Evolutionary conservation across 2,113 vertebrate species (phyloP).

Genomic region (Orycteropus afer): DNA sequence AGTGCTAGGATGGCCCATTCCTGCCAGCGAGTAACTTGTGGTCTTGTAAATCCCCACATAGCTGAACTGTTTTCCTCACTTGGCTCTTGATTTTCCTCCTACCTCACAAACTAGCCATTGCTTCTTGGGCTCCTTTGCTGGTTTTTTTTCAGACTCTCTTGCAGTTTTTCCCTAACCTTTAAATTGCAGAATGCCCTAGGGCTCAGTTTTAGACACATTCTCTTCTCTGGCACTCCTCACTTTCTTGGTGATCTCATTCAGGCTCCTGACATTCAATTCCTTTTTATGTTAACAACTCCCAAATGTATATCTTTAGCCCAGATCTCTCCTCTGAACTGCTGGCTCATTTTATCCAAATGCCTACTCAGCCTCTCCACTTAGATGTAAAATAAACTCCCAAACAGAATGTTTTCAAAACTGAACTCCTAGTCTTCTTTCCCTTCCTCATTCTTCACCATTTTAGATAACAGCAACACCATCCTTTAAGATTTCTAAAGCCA

Average conservation of each 20-base stretch:
- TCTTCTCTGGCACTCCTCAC: not conserved
- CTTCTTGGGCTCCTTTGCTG: not conserved
- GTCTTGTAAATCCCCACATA: accelerated
- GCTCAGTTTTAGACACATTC: not conserved
- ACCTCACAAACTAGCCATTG: not conserved
- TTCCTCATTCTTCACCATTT: accelerated
- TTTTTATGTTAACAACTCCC: not conserved
- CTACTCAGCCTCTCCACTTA: not conserved
- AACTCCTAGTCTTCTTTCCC: not conserved
- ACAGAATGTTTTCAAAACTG: not conserved
- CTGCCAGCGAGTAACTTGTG: not conserved
- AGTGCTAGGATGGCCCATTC: accelerated
- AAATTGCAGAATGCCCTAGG: not conserved
- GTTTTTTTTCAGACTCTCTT: not conserved
- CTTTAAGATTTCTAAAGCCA: not conserved
- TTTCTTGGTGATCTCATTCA: not conserved
- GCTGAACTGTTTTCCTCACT: not conserved
- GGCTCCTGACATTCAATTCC: not conserved
- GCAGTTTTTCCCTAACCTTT: not conserved
- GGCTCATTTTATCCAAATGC: not conserved
- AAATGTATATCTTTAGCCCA: not conserved
- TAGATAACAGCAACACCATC: not conserved
- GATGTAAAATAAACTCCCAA: not conserved
- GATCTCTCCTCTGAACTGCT: not conserved
- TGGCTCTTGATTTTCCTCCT: not conserved